Evolutionary conservation across 2,888 invertebrate species (phyloP).

Genomic region (Pecten maximus): DNA sequence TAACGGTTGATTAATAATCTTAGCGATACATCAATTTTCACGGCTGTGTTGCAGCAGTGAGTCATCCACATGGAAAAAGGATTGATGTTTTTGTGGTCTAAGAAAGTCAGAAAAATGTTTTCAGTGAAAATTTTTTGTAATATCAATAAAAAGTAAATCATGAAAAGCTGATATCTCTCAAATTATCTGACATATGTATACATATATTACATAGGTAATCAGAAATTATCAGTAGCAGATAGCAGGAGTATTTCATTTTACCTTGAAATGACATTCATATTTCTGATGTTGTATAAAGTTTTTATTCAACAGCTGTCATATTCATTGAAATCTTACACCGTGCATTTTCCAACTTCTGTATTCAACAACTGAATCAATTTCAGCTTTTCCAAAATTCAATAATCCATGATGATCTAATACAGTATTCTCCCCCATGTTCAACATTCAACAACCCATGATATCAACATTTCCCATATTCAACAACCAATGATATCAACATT

Average conservation of each 20-base stretch:
- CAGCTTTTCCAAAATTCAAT: too few relatives aligned
- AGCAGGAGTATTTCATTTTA: neutral
- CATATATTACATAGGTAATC: neutral
- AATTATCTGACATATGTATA: neutral
- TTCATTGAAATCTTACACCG: too few relatives aligned
- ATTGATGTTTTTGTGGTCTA: neutral
- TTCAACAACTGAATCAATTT: too few relatives aligned
- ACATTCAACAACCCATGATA: too few relatives aligned
- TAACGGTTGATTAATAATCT: neutral
- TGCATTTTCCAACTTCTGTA: neutral
- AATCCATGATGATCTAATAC: too few relatives aligned
- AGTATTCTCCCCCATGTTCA: too few relatives aligned
- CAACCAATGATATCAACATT: too few relatives aligned
- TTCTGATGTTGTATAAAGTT: too few relatives aligned
- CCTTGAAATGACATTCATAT: too few relatives aligned
- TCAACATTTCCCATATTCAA: neutral
- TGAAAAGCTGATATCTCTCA: neutral
- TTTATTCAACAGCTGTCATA: too few relatives aligned
- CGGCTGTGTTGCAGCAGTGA: neutral
- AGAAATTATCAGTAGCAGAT: neutral
- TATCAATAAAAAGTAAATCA: neutral
- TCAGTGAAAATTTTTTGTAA: neutral
- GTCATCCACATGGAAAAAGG: neutral
- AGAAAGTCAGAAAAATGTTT: neutral
- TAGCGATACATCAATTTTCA: neutral